A percentile compares a stretch with the other conserved stretches of the same genome.
phyloP scores from a whole-genome alignment of 2,797 vertebrate genomes.

The Alcedo quadribrachys region DNA sequence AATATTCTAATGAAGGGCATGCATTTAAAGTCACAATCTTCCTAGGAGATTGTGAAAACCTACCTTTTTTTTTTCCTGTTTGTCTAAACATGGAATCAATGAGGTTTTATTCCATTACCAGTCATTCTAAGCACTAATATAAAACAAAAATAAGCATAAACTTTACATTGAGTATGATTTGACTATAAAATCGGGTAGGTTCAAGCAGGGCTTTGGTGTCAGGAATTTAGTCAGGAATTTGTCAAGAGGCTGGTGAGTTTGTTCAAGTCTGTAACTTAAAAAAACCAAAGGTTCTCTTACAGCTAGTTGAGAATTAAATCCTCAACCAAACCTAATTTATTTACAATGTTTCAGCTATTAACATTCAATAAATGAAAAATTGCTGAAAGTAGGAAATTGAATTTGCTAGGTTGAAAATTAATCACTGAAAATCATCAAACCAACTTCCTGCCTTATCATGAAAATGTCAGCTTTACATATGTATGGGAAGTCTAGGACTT shows the following conservation, averaged over 20 bases:
- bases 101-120: neutral
- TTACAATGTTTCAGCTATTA: neutral
- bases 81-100: neutral
- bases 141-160: neutral
- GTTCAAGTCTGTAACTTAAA: neutral
- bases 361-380: neutral
- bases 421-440: constrained; percentile 5
- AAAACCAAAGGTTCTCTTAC: neutral
- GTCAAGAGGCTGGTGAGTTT: neutral
- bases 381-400: constrained; percentile 10
- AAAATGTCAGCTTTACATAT: neutral
- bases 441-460: neutral
- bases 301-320: neutral
- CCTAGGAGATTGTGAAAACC: neutral
- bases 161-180: neutral
- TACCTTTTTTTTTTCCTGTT: neutral
- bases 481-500: neutral
- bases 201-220: neutral
- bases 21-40: neutral
- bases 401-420: neutral
- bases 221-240: neutral
- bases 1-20: neutral
- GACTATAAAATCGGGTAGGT: neutral
- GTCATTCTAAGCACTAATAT: neutral
- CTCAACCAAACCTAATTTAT: neutral